Evolutionary conservation across 2,113 vertebrate genomes (phyloP), one percentile per base, ranked within the genome.

Genomic region (Tichodroma muraria): DNA sequence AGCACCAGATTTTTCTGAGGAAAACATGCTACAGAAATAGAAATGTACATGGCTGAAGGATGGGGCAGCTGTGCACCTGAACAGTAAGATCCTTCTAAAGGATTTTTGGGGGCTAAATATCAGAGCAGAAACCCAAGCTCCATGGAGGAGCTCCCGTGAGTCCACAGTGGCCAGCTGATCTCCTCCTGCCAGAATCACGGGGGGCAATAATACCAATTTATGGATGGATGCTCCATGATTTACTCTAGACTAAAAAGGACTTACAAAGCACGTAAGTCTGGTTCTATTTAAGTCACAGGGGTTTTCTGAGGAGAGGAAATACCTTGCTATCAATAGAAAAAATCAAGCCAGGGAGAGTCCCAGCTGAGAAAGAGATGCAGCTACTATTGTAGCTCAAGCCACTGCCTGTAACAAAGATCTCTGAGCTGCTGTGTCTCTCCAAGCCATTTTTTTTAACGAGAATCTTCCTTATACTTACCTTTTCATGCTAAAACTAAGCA

Each of bases 1-100:
- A 1, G 15, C 4, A 5, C 8, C 15, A 17, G 24, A 4, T 27
- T 56, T 88, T 65, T 22, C 3, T 0, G 1, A n/a, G 18, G 11
- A 31, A 69, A 77, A 66, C 3, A 57, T 52, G 19, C 38, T 81
- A 56, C 16, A 63, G 33, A 59, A 38, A 27, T 8, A 5, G 28
- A 52, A 63, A n/a, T 4, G 28, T 9, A 31, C 20, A 15, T 2
- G 13, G 57, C 25, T 57, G n/a, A 82, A 85, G 59, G 53, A 64
- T 16, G 8, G 22, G n/a, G 53, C 37, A 92, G 13, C 24, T 76
- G 47, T n/a, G 56, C 33, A 52, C 21, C 33, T 33, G 38, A 75
- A 69, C 0, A 14, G 11, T 15, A 75, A 63, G 50, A 61, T 11
- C 7, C 4, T 77, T 71, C 38, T 47, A 21, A 15, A 75, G 35